A percentile compares a stretch with the other conserved stretches of the same genome.
These are phyloP conservation scores for Bufo bufo DNA, from an alignment of 2,113 vertebrate genomes.

Conservation along the genomic window DNA sequence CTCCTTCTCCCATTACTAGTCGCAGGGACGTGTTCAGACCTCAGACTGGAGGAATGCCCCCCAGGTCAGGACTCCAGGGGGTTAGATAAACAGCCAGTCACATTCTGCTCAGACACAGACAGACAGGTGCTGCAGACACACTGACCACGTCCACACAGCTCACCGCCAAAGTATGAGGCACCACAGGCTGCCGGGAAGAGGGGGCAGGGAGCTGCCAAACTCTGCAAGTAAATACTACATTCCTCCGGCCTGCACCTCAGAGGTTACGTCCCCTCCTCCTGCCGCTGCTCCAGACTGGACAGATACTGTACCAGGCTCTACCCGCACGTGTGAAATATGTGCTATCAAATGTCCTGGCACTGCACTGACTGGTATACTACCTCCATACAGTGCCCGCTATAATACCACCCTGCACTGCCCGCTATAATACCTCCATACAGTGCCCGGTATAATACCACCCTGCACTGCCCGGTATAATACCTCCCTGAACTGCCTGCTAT, in stretches of 20 bases:
- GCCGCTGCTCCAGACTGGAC: too few relatives aligned
- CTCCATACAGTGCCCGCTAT: too few relatives aligned
- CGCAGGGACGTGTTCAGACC: background rate
- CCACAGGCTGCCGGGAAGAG: constrained; percentile 21
- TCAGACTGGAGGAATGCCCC: background rate
- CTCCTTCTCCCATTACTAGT: too few relatives aligned
- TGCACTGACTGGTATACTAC: too few relatives aligned
- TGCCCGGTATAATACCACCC: too few relatives aligned
- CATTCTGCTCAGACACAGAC: background rate
- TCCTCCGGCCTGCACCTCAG: background rate
- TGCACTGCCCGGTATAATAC: too few relatives aligned
- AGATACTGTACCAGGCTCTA: too few relatives aligned
- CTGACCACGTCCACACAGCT: background rate
- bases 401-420: too few relatives aligned
- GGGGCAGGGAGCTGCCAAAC: background rate
- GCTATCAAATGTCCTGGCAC: too few relatives aligned
- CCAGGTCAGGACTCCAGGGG: background rate
- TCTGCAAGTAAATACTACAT: background rate
- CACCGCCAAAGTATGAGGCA: constrained; percentile 29
- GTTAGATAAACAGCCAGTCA: background rate
- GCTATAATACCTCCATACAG: too few relatives aligned
- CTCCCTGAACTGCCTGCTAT: too few relatives aligned
- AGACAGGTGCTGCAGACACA: constrained; percentile 16
- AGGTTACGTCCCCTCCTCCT: background rate
- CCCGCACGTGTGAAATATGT: too few relatives aligned